phyloP scores from a whole-genome alignment of 2,113 vertebrate genomes.

The Diglossa brunneiventris region DNA sequence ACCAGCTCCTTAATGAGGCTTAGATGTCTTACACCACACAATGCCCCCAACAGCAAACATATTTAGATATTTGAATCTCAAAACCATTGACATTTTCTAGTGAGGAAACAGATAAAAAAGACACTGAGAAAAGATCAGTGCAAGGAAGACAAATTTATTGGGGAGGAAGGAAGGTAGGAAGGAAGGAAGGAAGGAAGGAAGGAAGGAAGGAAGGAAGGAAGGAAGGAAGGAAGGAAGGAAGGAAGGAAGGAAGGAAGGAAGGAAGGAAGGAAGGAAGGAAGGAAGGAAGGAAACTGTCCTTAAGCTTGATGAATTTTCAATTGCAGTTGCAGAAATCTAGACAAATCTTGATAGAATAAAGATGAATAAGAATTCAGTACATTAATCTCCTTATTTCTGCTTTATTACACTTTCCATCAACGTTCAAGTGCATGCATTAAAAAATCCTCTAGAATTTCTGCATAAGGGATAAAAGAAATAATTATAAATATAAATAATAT shows the following conservation, averaged over 20 bases:
- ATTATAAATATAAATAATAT: neutral
- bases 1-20: neutral
- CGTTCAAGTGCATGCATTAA: neutral
- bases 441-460: neutral
- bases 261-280: neutral
- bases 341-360: neutral
- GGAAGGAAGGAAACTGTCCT: neutral
- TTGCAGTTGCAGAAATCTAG: neutral
- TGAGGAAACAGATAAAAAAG: neutral
- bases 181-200: neutral
- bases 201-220: neutral
- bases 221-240: neutral
- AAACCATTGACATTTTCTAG: neutral
- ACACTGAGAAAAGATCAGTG: neutral
- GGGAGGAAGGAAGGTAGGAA: neutral
- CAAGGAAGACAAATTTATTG: neutral
- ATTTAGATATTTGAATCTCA: neutral
- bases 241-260: neutral
- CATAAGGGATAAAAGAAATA: neutral
- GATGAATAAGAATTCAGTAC: neutral
- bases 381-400: neutral
- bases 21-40: neutral
- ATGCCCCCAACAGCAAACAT: neutral
- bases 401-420: neutral
- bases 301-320: neutral